Percentiles rank a stretch among this genome's conserved stretches.
Conservation (phyloP, 2,888 invertebrate species). For the Pseudoips prasinana region DNA sequence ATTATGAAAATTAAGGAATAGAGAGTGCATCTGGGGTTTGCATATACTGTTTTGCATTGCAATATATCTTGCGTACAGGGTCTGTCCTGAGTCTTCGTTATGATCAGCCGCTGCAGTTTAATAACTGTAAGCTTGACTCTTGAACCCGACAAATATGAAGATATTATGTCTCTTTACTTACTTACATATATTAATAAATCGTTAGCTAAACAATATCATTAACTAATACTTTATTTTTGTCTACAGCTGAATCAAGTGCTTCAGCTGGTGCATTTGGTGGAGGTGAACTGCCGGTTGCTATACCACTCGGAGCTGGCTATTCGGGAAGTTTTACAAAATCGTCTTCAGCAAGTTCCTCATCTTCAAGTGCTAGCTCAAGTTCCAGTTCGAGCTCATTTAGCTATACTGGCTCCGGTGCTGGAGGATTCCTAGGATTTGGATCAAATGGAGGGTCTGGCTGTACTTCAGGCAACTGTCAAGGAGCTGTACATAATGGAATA, state of each 20-base stretch:
- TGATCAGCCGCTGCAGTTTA: too few species aligned
- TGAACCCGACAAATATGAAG: too few species aligned
- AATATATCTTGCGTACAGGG: too few species aligned
- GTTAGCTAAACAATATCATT: too few species aligned
- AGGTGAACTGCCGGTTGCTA: conserved; percentile 43
- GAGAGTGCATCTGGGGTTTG: too few species aligned
- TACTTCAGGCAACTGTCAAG: conserved; percentile 34
- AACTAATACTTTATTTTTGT: too few species aligned
- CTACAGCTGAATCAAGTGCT: conserved; percentile 57
- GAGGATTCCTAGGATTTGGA: conserved; percentile 18
- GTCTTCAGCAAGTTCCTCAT: conserved; percentile 64
- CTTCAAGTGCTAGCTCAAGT: conserved; percentile 68
- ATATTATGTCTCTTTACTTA: too few species aligned
- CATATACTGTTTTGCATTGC: too few species aligned
- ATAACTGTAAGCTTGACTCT: too few species aligned
- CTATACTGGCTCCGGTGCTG: conserved; percentile 48
- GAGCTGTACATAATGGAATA: conserved; percentile 19
- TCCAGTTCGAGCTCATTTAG: conserved; percentile 58
- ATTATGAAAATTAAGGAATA: too few species aligned
- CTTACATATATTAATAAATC: too few species aligned
- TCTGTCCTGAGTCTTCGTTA: too few species aligned
- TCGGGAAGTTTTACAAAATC: conserved; percentile 73
- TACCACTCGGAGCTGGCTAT: conserved; percentile 53
- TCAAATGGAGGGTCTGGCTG: conserved; percentile 36
- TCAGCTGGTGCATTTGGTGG: conserved; percentile 50